These are phyloP conservation scores for Apis dorsata DNA, from an alignment of 1,140 invertebrate species.

Conservation along the genomic window DNA sequence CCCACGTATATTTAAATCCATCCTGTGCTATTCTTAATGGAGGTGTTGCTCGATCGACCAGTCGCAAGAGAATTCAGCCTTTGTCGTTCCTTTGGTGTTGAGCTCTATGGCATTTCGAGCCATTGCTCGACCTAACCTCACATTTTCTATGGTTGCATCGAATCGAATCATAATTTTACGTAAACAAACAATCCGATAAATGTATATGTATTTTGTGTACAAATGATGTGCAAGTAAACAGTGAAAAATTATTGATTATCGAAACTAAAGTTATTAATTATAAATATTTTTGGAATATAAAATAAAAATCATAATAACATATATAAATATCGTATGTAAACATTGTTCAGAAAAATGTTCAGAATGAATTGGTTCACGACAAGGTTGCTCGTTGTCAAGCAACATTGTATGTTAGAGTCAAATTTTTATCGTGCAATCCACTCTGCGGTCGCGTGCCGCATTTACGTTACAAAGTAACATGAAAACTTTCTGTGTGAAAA, in stretches of 20 bases:
- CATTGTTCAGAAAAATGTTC: background rate
- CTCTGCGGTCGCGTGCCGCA: slow-evolving; percentile 47
- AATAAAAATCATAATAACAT: background rate
- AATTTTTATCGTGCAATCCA: slow-evolving; percentile 45
- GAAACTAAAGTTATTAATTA: no score
- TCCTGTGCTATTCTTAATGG: slow-evolving; percentile 67
- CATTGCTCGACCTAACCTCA: slow-evolving; percentile 7
- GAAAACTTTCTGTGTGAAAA: slow-evolving; percentile 26
- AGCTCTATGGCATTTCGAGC: slow-evolving; percentile 7
- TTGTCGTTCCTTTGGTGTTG: slow-evolving; percentile 32
- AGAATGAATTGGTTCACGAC: background rate
- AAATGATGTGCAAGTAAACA: background rate
- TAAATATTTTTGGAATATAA: no score
- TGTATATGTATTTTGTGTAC: background rate
- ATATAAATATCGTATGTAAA: background rate
- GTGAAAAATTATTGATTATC: no score
- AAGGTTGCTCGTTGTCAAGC: background rate
- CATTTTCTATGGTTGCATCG: slow-evolving; percentile 8
- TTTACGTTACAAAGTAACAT: slow-evolving; percentile 25
- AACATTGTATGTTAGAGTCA: slow-evolving; percentile 1
- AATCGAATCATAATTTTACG: background rate
- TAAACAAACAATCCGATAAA: background rate
- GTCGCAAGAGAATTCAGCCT: slow-evolving; percentile 45
- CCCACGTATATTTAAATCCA: slow-evolving; percentile 68
- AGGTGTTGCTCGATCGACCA: slow-evolving; percentile 53